Base-by-base conservation (phyloP, 2,888 invertebrate genomes). In the Eumerus sabulonum region DNA sequence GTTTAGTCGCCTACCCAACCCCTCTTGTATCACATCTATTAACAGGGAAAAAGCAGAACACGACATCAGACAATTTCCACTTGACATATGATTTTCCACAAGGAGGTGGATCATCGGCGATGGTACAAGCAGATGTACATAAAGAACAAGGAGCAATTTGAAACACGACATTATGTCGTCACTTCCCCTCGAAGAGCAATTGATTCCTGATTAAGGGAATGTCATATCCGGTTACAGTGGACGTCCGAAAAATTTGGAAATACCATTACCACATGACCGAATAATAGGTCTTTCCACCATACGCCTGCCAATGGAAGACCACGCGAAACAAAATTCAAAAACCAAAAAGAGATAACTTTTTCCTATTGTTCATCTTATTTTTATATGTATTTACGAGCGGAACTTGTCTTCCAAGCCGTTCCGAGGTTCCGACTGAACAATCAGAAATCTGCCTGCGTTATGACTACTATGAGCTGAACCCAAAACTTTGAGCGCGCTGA, bases 1-100 rank as follows among this genome's bases (percentile, higher is more conserved):
- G 27, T 27, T 50, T 42, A 42, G 50, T 17, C 14, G 3, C 9
- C 9, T 16, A 9, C 45, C 45, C 13, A n/a, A 1, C 11, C 27
- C 16, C 1, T 9, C 27, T 45, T 14, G 35, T 67, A 47, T 53
- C 36, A 62, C 59, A 67, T 56, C 62, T 73, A 72, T 72, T 73
- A 67, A 72, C 40, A 51, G 67, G 56, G 60, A 67, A 72, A 67
- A 73, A 77, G 17, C 67, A 73, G 72, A 72, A 67, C 73, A 72
- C 57, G 77, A 72, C 77, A 77, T 67, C 67, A 73, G 73, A 73
- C 67, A 62, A 59, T 73, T 77, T 73, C 73, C 73, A 73, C 77
- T 77, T 77, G 77, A 77, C 73, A 72, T 67, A 62, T 67, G 73
- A 77, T 68, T 77, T 73, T 66, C 44, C 66, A 72, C 72, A 72